These are phyloP conservation scores for Leucozona laternaria DNA, from an alignment of 2,888 invertebrate genomes.

Conservation along the genomic window DNA sequence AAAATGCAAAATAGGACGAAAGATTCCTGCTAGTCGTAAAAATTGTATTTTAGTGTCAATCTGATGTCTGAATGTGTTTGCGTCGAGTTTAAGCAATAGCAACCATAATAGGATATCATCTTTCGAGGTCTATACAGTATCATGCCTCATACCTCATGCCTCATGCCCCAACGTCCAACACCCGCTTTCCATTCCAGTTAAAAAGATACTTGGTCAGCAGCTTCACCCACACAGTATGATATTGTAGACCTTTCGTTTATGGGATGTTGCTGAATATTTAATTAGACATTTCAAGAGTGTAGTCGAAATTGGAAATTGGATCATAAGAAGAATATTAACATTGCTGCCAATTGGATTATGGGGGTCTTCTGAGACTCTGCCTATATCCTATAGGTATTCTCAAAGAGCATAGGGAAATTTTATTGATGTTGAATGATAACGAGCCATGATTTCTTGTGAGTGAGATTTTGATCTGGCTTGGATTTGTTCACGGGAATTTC, in stretches of 20 bases:
- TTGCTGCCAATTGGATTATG: constrained; percentile 52
- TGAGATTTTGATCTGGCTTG: constrained; percentile 14
- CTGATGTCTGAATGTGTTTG: constrained; percentile 46
- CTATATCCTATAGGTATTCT: neutral
- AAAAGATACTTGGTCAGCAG: constrained; percentile 29
- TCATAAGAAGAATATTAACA: constrained; percentile 60
- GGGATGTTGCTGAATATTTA: constrained; percentile 61
- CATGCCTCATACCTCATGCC: neutral
- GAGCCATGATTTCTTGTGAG: constrained; percentile 24
- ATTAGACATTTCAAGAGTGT: constrained; percentile 52
- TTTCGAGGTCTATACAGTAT: neutral
- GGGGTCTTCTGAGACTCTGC: neutral
- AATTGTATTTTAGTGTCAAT: constrained; percentile 59
- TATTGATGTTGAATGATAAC: constrained; percentile 30
- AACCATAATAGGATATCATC: constrained; percentile 49
- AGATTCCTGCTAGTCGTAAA: constrained; percentile 52
- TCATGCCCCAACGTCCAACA: neutral
- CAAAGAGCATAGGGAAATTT: constrained; percentile 26
- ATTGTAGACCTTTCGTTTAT: constrained; percentile 19
- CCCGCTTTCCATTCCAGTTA: neutral
- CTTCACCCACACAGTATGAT: constrained; percentile 15
- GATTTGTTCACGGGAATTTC: constrained; percentile 13
- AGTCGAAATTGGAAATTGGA: constrained; percentile 55
- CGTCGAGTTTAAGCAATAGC: constrained; percentile 41
- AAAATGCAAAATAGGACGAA: constrained; percentile 46